Evolutionary conservation across 2,797 vertebrate species (phyloP).

Genomic region (Gastrophryne carolinensis): DNA sequence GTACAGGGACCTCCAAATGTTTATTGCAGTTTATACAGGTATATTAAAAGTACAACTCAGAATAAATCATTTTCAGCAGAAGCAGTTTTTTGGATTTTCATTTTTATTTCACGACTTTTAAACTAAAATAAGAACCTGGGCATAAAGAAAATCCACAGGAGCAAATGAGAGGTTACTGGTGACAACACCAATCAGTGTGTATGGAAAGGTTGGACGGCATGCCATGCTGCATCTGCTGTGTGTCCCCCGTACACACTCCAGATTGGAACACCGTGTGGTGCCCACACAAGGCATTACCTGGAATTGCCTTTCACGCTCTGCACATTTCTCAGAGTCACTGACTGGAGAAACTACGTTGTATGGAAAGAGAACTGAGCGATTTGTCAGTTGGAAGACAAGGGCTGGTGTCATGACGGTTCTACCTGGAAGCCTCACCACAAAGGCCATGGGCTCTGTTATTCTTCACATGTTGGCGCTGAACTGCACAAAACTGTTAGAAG

Average conservation of each 20-base stretch:
- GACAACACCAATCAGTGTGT: not conserved
- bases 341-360: not conserved
- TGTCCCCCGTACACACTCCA: not conserved
- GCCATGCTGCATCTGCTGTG: not conserved
- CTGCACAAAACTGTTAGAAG: conserved; percentile 37
- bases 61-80: not conserved
- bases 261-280: not conserved
- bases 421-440: conserved; percentile 33
- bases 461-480: conserved; percentile 52
- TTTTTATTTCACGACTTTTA: not conserved
- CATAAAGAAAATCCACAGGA: not conserved
- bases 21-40: too few relatives aligned
- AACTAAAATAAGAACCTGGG: not conserved
- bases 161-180: not conserved
- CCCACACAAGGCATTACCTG: not conserved
- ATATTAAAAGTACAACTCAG: not conserved
- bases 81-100: not conserved
- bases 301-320: not conserved
- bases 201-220: not conserved
- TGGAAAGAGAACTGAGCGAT: not conserved
- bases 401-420: conserved; percentile 49
- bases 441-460: conserved; percentile 36
- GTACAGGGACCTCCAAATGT: too few relatives aligned
- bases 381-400: conserved; percentile 33
- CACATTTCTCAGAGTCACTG: conserved; percentile 1